These are phyloP conservation scores for Leptopilina myrica DNA, from an alignment of 2,888 invertebrate genomes.

Conservation along the genomic window DNA sequence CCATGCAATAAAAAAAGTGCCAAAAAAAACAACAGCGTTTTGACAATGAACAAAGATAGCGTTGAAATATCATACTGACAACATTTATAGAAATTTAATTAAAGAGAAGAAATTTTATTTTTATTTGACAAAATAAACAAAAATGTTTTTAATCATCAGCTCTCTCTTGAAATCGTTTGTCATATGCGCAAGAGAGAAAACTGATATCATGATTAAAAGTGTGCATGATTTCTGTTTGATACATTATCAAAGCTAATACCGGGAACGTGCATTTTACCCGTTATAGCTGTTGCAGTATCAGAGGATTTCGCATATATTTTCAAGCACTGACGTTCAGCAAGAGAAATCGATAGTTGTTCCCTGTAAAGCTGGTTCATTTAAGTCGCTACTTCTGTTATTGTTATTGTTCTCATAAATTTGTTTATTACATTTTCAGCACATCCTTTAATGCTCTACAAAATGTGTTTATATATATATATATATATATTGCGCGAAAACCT, in stretches of 20 bases:
- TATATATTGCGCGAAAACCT: neutral
- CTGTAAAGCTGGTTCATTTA: slow-evolving; percentile 25
- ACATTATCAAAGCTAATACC: slow-evolving; percentile 24
- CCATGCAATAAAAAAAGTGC: no score
- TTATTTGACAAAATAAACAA: no score
- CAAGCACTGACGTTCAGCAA: slow-evolving; percentile 7
- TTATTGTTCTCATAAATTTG: slow-evolving; percentile 29
- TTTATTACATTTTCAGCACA: slow-evolving; percentile 8
- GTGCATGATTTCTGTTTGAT: slow-evolving; percentile 16
- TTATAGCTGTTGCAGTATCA: slow-evolving; percentile 17
- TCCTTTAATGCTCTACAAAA: neutral
- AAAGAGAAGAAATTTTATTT: no score
- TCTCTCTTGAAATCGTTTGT: no score
- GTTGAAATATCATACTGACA: no score
- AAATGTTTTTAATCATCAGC: no score
- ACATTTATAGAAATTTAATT: no score
- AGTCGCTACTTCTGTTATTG: slow-evolving; percentile 29
- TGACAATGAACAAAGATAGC: no score
- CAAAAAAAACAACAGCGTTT: no score
- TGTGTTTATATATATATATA: no score
- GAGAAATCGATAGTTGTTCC: slow-evolving; percentile 25
- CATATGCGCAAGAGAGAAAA: neutral
- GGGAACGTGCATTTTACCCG: neutral
- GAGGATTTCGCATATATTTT: slow-evolving; percentile 29
- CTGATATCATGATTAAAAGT: slow-evolving; percentile 23